Evolutionary conservation across 1,140 invertebrate genomes (phyloP).

Genomic region (Brachionus paranguensis): DNA sequence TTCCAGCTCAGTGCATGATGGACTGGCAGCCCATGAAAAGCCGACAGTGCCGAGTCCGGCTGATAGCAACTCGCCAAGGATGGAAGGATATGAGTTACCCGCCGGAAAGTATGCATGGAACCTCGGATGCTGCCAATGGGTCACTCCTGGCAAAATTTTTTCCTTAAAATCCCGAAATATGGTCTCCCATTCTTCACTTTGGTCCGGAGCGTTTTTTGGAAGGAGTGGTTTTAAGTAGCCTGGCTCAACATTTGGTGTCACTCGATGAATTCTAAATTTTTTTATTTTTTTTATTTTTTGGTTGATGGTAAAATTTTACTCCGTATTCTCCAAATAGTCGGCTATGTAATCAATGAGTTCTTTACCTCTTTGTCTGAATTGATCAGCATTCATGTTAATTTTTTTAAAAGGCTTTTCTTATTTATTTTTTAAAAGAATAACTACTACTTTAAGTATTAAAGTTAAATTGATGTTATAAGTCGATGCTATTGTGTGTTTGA

Average conservation of each 20-base stretch:
- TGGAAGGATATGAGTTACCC: slow-evolving; percentile 93
- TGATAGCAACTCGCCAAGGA: slow-evolving; percentile 93
- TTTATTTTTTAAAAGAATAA: background rate
- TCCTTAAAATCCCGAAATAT: slow-evolving; percentile 89
- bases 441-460: background rate
- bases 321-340: slow-evolving; percentile 80
- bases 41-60: slow-evolving; percentile 93
- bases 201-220: slow-evolving; percentile 72
- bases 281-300: background rate
- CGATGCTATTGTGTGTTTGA: background rate
- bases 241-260: slow-evolving; percentile 79
- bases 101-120: slow-evolving; percentile 98
- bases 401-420: background rate
- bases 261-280: slow-evolving; percentile 60
- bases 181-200: slow-evolving; percentile 78
- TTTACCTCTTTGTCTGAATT: slow-evolving; percentile 80
- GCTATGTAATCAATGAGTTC: slow-evolving; percentile 98
- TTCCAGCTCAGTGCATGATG: slow-evolving; percentile 93
- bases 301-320: background rate
- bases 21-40: slow-evolving; percentile 97
- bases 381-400: slow-evolving; percentile 71
- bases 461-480: background rate
- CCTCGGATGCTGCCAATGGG: slow-evolving; percentile 94
- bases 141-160: slow-evolving; percentile 92
- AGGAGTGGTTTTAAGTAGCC: slow-evolving; percentile 79